Evolutionary conservation across 2,888 invertebrate species (phyloP).

Genomic region (Monoplex corrugatus): DNA sequence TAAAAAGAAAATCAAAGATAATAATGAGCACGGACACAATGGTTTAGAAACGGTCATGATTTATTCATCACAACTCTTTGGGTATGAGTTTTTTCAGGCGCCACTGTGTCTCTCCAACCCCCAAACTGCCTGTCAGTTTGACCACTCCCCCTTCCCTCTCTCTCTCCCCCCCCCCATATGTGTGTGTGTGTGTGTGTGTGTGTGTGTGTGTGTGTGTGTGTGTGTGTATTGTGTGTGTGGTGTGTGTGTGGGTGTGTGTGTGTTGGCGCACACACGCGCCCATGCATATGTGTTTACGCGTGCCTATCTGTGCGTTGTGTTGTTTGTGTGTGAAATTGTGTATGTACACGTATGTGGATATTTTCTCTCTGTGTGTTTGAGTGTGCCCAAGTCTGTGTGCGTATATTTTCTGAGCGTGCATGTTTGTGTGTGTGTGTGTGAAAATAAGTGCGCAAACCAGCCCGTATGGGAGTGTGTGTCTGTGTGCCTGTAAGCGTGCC

Average conservation of each 20-base stretch:
- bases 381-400: neutral
- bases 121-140: neutral
- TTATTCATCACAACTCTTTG: too few relatives aligned
- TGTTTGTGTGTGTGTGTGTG: neutral
- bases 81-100: too few relatives aligned
- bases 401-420: neutral
- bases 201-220: conserved; percentile 17
- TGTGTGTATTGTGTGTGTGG: too few relatives aligned
- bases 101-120: too few relatives aligned
- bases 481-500: neutral
- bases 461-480: neutral
- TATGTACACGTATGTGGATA: too few relatives aligned
- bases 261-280: neutral
- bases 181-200: neutral
- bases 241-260: conserved; percentile 6
- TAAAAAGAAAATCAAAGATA: too few relatives aligned
- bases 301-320: neutral
- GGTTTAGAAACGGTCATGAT: neutral
- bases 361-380: neutral
- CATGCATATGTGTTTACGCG: neutral
- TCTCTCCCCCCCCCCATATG: neutral
- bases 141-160: neutral
- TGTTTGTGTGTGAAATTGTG: too few relatives aligned
- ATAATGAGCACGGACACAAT: neutral
- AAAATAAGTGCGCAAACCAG: too few relatives aligned